Base-by-base conservation (phyloP, 2,113 vertebrate genomes). In the Leptocoma aspasia region DNA sequence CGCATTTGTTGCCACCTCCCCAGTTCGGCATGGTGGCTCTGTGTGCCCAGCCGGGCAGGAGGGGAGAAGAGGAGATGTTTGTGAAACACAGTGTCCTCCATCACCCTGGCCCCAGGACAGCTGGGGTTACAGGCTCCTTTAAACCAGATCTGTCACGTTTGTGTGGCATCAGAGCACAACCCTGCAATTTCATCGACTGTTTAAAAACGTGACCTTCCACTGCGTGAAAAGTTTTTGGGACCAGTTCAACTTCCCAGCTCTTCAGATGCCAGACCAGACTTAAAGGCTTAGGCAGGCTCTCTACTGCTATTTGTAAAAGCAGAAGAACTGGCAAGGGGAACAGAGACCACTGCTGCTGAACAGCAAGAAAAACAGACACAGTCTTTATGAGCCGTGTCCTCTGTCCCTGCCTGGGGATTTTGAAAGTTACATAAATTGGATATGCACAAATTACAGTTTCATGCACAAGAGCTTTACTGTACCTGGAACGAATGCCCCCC, bases 1-100 rank as follows among this genome's bases (percentile, higher is more conserved):
- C 96, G 0, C 99, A 99, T 79, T 98, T 98, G 98, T 99, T 99
- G 50, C 99, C 99, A 11, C 99, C 99, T 84, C 99, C 99, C 99
- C 99, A 99, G 97, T 99, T 99, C 0, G 99, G 99, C 99, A 99
- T 99, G 60, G 79, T 94, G 92, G 7, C 37, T 84, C 98, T 98
- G 63, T 18, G 15, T 1, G 50, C 91, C 35, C 47, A 23, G 75
- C 14, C 39, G 31, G 56, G 64, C 26, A 0, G 10, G 45, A 50
- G n/a, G 42, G 24, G 35, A 84, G 42, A 93, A 83, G 37, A 37
- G 39, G 39, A 95, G 12, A 90, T 7, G 1, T 66, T 68, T 30
- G 42, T 89, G 87, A 91, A 39, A n/a, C 57, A 21, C 4, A 0
- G 28, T 1, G 10, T 39, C 31, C 39, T 31, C n/a, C 24, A 31